Conservation (phyloP, 2,113 vertebrate species). For the Pygathrix nemaeus region DNA sequence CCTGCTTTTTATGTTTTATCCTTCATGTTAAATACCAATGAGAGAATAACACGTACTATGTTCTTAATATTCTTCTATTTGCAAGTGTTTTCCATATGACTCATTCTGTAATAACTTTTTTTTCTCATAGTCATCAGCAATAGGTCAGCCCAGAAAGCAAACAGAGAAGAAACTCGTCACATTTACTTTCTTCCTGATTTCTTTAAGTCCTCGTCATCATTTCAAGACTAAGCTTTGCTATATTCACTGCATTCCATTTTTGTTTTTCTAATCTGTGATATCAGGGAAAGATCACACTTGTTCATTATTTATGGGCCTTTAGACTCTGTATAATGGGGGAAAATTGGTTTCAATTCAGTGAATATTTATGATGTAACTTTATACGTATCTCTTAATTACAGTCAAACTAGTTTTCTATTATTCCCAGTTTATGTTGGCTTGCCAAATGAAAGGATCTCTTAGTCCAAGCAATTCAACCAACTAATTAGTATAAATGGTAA, state of each 20-base stretch:
- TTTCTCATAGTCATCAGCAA: background rate
- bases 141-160: constrained; percentile 80
- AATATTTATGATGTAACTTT: constrained; percentile 56
- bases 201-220: constrained; percentile 74
- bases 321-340: background rate
- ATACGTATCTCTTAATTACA: constrained; percentile 56
- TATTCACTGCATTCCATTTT: background rate
- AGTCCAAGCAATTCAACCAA: background rate
- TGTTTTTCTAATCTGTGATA: background rate
- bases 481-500: background rate
- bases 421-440: background rate
- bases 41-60: constrained; percentile 17
- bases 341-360: constrained; percentile 51
- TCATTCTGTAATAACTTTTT: constrained; percentile 50
- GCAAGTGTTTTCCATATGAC: constrained; percentile 38
- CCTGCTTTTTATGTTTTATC: background rate
- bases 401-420: constrained; percentile 59
- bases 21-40: background rate
- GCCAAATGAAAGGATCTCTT: background rate
- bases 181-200: constrained; percentile 61
- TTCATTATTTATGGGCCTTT: constrained; percentile 8
- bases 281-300: background rate
- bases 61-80: constrained; percentile 21
- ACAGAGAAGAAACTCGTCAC: constrained; percentile 60
- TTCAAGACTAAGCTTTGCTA: constrained; percentile 47